phyloP scores from a whole-genome alignment of 64 coral and sea anemone species.

The Pachyseris speciosa region DNA sequence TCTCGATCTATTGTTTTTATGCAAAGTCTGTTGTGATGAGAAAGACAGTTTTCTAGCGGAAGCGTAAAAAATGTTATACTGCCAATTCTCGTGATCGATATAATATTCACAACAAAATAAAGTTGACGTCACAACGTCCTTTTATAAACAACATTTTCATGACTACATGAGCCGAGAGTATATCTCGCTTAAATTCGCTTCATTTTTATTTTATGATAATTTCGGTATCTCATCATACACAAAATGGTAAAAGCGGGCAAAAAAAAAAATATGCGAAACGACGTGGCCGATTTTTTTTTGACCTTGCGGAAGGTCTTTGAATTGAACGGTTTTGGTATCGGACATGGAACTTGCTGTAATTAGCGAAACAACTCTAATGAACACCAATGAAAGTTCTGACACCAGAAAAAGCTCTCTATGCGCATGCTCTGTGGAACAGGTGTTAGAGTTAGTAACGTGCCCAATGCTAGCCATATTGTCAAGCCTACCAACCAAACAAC shows the following conservation, averaged over 20 bases:
- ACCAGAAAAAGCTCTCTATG: background rate
- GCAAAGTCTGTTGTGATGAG: background rate
- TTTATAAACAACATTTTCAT: background rate
- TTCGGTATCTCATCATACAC: background rate
- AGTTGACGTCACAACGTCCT: conserved; percentile 15
- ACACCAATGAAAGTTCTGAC: conserved; percentile 28
- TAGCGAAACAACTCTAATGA: conserved; percentile 70
- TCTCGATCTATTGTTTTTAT: background rate
- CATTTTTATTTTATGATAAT: background rate
- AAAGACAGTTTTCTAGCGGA: background rate
- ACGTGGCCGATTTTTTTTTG: background rate
- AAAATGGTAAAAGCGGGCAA: background rate
- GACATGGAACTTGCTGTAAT: conserved; percentile 44
- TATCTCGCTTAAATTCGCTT: background rate
- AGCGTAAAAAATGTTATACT: background rate
- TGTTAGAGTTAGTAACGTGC: conserved; percentile 76
- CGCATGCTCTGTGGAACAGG: conserved; percentile 82
- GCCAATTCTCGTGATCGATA: background rate
- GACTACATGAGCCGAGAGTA: background rate
- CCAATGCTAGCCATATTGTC: conserved; percentile 79
- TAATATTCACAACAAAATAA: conserved; percentile 20
- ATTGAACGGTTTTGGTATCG: background rate
- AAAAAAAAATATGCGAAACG: background rate
- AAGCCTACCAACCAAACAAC: conserved; percentile 87
- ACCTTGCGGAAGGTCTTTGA: background rate